Evolutionary conservation across 2,888 invertebrate species (phyloP), one percentile per base, ranked within the genome.

Genomic region (Altica lythri): DNA sequence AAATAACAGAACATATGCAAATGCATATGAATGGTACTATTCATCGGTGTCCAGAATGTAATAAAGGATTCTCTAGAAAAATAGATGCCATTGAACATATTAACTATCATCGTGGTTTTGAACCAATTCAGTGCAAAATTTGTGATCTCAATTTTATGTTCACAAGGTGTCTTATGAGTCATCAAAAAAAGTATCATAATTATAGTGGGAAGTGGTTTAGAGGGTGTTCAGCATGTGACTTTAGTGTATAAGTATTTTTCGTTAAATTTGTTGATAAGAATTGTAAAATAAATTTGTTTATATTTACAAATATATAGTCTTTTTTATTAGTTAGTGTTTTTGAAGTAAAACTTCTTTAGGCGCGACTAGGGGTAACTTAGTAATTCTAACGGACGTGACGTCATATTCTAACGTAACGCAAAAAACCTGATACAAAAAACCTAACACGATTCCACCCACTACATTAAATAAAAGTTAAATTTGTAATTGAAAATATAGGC

Each of bases 151-250:
- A 35, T 2, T 57, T 57, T 25, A 49, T 35, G 25, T 57, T 42
- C 30, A 49, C 53, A 1, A 37, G 52, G 18, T 47, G 47, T 18
- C 25, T 57, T 18, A 22, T 45, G 9, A 47, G 46, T 6, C 58
- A 55, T 27, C 38, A 52, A 1, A 44, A 44, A 3, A 29, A 34
- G n/a, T 72, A 77, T 0, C 81, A 81, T 43, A 65, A 75, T 0
- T 58, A 62, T 30, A 67, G 60, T 1, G 32, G 32, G 12, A 40
- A 32, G 18, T 40, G 49, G 40, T 1, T 69, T 53, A 67, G 49
- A 6, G 48, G 48, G 64, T 49, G 49, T 25, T 14, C 49, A 1
- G 40, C 49, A 3, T 49, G 49, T 22, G 49, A 49, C 22, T 13
- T 19, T 8, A 30, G 25, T 30, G n/a, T 19, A 19, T n/a, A n/a